Base-by-base conservation (phyloP, 92 coral and sea anemone species). In the Bergia puertoricense region DNA sequence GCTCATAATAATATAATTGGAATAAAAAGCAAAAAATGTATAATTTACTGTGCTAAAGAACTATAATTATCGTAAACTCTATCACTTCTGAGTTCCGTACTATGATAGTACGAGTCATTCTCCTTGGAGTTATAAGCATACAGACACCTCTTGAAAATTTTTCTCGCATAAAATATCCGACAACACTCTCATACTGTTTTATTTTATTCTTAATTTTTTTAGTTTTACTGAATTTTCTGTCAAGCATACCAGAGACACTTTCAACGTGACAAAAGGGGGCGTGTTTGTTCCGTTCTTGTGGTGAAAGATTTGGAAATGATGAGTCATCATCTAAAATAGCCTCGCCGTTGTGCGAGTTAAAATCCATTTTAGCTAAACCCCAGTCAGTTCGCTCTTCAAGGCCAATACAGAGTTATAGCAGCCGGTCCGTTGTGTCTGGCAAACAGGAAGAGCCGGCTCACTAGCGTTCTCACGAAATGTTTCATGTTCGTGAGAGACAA, bases 351-450 rank as follows among this genome's bases (percentile, higher is more conserved):
- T 71, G 62, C 40, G 62, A 9, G 40, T 82, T 84, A 23, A 84
- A 30, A 43, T 30, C 36, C 23, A 84, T 71, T 30, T 45, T 73
- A 59, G 78, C 66, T 45, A 73, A 84, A 71, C 46, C 59, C 79
- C 66, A 69, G 42, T 16, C 37, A 69, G 65, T 83, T 46, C 14
- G 51, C 78, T 51, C 77, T 84, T 45, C 42, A 84, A 73, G 87
- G 79, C 66, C 79, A 84, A 84, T 84, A 84, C 23, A 8, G 44
- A 36, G 87, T 69, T 69, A 48, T 48, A 84, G 87, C 87, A 54
- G 54, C 68, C 66, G 50, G 87, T 72, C 79, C 87, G 87, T 84
- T 84, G 87, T 84, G 87, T 84, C 87, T 84, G 44, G 66, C 42
- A 50, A 84, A 84, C 87, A 84, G 87, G 87, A 71, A 84, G n/a